phyloP scores from a whole-genome alignment of 2,888 invertebrate genomes.

The Lamproptera curius region DNA sequence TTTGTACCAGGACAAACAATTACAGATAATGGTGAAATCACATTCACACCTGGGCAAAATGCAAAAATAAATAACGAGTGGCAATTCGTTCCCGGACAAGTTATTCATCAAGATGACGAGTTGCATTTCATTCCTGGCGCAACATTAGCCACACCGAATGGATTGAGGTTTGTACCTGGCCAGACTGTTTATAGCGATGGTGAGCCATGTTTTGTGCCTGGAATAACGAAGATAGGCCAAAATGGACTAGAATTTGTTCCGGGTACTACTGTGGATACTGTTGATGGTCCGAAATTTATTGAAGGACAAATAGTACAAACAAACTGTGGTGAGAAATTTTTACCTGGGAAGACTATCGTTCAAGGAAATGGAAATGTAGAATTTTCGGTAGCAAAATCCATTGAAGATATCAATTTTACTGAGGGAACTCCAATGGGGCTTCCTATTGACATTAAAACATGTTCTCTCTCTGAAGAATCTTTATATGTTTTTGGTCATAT shows the following conservation, averaged over 20 bases:
- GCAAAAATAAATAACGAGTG: conserved; percentile 72
- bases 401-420: conserved; percentile 75
- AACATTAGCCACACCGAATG: conserved; percentile 79
- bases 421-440: conserved; percentile 76
- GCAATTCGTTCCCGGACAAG: conserved; percentile 83
- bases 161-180: conserved; percentile 81
- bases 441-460: conserved; percentile 77
- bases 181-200: conserved; percentile 75
- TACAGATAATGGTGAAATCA: conserved; percentile 62
- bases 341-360: conserved; percentile 78
- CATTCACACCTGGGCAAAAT: conserved; percentile 82
- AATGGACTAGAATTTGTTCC: conserved; percentile 75
- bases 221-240: conserved; percentile 68
- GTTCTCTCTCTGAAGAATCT: conserved; percentile 70
- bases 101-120: conserved; percentile 74
- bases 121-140: conserved; percentile 81
- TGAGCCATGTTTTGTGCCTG: conserved; percentile 79
- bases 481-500: conserved; percentile 81
- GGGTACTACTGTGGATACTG: conserved; percentile 80
- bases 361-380: conserved; percentile 71
- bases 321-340: conserved; percentile 78
- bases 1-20: conserved; percentile 82
- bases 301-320: conserved; percentile 82
- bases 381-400: conserved; percentile 78
- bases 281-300: conserved; percentile 80